A percentile compares a stretch with the other conserved stretches of the same genome.
These are phyloP conservation scores for Parambassis ranga DNA, from an alignment of 2,797 vertebrate species.

Conservation along the genomic window DNA sequence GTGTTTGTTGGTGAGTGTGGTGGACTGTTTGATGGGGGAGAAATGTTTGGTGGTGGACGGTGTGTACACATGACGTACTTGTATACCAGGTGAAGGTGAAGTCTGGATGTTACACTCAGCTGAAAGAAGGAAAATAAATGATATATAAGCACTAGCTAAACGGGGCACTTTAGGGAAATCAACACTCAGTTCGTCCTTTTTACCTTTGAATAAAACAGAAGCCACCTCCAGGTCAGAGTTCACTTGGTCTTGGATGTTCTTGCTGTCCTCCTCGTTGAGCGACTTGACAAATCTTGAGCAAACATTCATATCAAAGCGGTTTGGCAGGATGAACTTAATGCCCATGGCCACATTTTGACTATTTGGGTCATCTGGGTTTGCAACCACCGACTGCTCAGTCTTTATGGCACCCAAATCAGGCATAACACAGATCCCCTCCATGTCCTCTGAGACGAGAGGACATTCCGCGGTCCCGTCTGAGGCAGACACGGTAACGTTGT, in stretches of 20 bases:
- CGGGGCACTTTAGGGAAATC: no score
- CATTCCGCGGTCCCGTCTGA: conserved; percentile 55
- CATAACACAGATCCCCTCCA: conserved; percentile 85
- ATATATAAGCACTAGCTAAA: no score
- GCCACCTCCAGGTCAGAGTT: conserved; percentile 99
- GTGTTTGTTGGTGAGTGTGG: conserved; percentile 98
- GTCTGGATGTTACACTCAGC: conserved; percentile 98
- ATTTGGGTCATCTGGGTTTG: conserved; percentile 79
- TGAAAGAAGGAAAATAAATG: conserved; percentile 62
- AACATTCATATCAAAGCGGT: conserved; percentile 98
- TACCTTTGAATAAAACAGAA: conserved; percentile 98
- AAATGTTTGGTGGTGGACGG: conserved; percentile 98
- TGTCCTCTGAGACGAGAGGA: conserved; percentile 80
- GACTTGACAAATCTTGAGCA: conserved; percentile 98
- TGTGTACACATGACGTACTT: conserved; percentile 97
- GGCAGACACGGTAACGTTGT: conserved; percentile 39
- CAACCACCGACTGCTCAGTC: conserved; percentile 85
- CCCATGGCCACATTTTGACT: conserved; percentile 92
- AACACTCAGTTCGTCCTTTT: neutral
- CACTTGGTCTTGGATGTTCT: conserved; percentile 99
- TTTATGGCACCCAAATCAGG: conserved; percentile 88
- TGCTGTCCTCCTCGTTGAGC: conserved; percentile 97
- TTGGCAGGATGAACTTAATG: conserved; percentile 97
- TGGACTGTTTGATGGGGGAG: conserved; percentile 98
- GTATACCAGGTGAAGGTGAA: conserved; percentile 96